Conservation (phyloP, 2,797 vertebrate species). For the Acridotheres tristis region DNA sequence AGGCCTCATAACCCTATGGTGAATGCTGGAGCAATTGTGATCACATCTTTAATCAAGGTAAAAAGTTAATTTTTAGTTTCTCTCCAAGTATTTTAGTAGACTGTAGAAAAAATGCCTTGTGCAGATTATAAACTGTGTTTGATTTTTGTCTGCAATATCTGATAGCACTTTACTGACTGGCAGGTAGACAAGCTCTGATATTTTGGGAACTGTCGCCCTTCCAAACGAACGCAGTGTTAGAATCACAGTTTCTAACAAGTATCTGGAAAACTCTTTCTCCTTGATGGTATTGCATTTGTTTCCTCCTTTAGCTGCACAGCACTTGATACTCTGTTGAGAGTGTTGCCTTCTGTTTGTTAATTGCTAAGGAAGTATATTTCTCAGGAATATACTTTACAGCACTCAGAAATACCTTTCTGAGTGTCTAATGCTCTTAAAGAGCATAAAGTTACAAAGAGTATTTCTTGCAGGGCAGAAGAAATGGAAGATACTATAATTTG, state of each 20-base stretch:
- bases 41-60: constrained; percentile 99
- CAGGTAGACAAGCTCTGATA: not conserved
- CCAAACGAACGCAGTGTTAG: not conserved
- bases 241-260: not conserved
- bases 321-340: not conserved
- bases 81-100: not conserved
- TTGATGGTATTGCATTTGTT: not conserved
- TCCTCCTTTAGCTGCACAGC: not conserved
- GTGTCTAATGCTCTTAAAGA: not conserved
- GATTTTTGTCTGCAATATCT: not conserved
- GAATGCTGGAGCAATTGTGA: constrained; percentile 96
- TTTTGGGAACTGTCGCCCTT: not conserved
- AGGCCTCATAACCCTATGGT: constrained; percentile 99
- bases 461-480: not conserved
- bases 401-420: not conserved
- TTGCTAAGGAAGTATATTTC: not conserved
- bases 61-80: constrained; percentile 72
- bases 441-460: not conserved
- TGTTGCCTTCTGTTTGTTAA: not conserved
- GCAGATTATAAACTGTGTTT: not conserved
- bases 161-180: not conserved
- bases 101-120: not conserved
- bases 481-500: not conserved
- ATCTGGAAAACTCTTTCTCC: not conserved
- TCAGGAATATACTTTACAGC: not conserved